Percentiles rank a stretch among this genome's conserved stretches.
These are phyloP conservation scores for Agonum fuliginosum DNA, from an alignment of 2,888 invertebrate species.

Conservation along the genomic window DNA sequence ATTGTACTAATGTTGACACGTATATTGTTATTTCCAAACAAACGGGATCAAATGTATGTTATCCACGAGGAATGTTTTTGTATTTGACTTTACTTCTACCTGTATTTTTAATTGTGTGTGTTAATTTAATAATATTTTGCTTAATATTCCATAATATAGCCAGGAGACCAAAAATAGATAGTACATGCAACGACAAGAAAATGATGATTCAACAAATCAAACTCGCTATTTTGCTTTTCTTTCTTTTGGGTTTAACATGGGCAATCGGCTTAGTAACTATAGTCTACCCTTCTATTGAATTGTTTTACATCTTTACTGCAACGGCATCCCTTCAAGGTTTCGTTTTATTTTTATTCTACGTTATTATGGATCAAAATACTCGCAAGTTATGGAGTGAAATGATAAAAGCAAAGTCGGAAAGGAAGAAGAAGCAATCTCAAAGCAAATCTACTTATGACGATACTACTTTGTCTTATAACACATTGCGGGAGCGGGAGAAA, in stretches of 20 bases:
- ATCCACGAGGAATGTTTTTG: constrained; percentile 75
- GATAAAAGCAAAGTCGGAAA: constrained; percentile 20
- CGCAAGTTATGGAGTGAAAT: constrained; percentile 75
- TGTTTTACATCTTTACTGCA: constrained; percentile 75
- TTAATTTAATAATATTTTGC: constrained; percentile 77
- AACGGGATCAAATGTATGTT: constrained; percentile 74
- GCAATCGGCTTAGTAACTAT: constrained; percentile 76
- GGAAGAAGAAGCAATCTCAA: background rate
- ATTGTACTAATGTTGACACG: constrained; percentile 71
- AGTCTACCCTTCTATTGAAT: constrained; percentile 63
- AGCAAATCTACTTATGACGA: no score
- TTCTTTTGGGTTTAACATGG: constrained; percentile 79
- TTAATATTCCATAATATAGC: constrained; percentile 75
- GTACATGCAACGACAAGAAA: constrained; percentile 74
- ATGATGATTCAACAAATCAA: constrained; percentile 76
- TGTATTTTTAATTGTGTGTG: constrained; percentile 73
- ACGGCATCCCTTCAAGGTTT: constrained; percentile 77
- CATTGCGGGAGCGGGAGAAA: no score
- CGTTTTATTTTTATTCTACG: constrained; percentile 78
- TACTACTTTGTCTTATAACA: no score
- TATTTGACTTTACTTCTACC: constrained; percentile 77
- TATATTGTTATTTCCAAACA: constrained; percentile 65
- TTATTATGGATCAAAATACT: constrained; percentile 77
- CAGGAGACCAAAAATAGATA: constrained; percentile 72
- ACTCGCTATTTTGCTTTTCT: constrained; percentile 77